phyloP scores from a whole-genome alignment of 1,140 invertebrate genomes.

The Phymastichus coffea region DNA sequence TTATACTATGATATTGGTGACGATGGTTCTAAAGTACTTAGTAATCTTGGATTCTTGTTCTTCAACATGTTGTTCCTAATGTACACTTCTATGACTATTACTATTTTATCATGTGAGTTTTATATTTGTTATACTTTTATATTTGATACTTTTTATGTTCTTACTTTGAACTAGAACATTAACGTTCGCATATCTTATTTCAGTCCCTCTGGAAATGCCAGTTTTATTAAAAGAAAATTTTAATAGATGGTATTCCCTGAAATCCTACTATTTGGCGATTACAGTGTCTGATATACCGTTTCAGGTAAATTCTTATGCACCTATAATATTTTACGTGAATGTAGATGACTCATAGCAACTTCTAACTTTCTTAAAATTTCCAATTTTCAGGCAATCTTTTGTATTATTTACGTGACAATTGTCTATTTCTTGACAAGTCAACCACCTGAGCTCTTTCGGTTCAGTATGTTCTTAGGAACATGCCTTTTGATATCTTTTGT shows the following conservation, averaged over 20 bases:
- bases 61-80: constrained; percentile 98
- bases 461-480: constrained; percentile 85
- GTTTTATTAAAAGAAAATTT: constrained; percentile 94
- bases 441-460: constrained; percentile 79
- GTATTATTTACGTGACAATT: constrained; percentile 88
- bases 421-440: constrained; percentile 96
- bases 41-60: constrained; percentile 94
- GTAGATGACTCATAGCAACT: not conserved
- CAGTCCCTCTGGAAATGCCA: constrained; percentile 93
- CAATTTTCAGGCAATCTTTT: constrained; percentile 76
- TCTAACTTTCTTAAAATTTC: not conserved
- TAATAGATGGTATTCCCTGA: constrained; percentile 96
- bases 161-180: not conserved
- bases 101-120: constrained; percentile 86
- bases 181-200: too few species aligned
- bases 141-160: not conserved
- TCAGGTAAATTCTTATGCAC: constrained; percentile 66
- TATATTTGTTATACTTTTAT: constrained; percentile 7
- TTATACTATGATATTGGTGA: constrained; percentile 93
- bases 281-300: constrained; percentile 95
- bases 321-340: too few species aligned
- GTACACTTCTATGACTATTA: constrained; percentile 98
- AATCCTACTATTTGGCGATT: constrained; percentile 94
- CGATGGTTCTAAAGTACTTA: constrained; percentile 90
- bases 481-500: constrained; percentile 92